phyloP scores from a whole-genome alignment of 1,140 invertebrate genomes.

The Drosophila azteca region DNA sequence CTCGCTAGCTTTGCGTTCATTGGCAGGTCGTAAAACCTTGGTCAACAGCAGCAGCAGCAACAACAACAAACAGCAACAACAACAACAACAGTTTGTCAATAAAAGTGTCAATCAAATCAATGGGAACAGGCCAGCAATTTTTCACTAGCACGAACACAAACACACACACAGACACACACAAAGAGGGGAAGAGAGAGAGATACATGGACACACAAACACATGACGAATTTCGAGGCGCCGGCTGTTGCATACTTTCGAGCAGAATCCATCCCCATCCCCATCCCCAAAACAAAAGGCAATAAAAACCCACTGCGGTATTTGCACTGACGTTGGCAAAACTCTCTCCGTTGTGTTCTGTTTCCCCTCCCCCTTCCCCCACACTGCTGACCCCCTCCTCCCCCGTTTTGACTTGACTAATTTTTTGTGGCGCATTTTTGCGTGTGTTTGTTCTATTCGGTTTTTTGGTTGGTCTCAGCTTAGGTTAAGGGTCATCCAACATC shows the following conservation, averaged over 20 bases:
- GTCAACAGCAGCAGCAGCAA: conserved; percentile 17
- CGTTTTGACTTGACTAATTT: conserved; percentile 57
- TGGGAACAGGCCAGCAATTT: conserved; percentile 13
- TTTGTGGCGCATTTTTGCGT: conserved; percentile 18
- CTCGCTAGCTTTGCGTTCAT: too few species aligned
- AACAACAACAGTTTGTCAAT: conserved; percentile 66
- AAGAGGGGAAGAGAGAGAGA: too few species aligned
- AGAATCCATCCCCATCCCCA: conserved; percentile 1
- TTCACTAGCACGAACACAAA: not conserved
- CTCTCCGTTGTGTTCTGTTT: too few species aligned
- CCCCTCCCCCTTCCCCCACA: too few species aligned
- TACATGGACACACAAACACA: not conserved
- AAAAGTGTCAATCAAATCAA: conserved; percentile 81
- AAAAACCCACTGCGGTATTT: conserved; percentile 22
- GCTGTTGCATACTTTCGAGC: conserved; percentile 63
- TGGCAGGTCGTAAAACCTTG: conserved; percentile 72
- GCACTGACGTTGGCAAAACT: conserved; percentile 29
- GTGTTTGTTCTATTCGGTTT: conserved; percentile 22
- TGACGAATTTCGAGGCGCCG: conserved; percentile 25
- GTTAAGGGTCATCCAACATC: conserved; percentile 2
- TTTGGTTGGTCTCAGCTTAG: conserved; percentile 1
- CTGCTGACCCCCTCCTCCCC: not conserved
- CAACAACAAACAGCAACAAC: conserved; percentile 21
- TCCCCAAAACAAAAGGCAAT: conserved; percentile 14
- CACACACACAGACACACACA: conserved; percentile 1